Base-by-base conservation (phyloP, 2,888 invertebrate genomes). In the Agrenia bidenticulata region DNA sequence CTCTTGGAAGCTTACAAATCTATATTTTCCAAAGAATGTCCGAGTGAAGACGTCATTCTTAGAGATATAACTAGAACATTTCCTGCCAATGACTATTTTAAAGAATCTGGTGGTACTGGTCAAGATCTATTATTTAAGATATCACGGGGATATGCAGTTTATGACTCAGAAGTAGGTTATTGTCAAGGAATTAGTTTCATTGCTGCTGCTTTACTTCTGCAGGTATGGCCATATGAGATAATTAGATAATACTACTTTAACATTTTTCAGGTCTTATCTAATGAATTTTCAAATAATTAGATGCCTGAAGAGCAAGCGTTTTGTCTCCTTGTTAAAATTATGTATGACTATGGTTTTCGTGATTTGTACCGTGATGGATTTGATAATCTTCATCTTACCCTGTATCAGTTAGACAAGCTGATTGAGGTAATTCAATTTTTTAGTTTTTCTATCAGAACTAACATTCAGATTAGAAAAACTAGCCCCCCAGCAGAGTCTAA, bases 301-400 rank as follows among this genome's bases (percentile, higher is more conserved):
- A 98, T 99, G 97, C 97, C 98, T 0, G 99, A 99, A 82, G 99
- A 99, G 80, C 96, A 99, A 83, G 95, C 98, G 0, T 99, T 99
- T 81, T 94, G 94, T 79, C 90, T 99, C 17, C 82, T 99, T 61
- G 94, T 97, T 1, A 91, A 93, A 75, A 85, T 99, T 23, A 99
- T 99, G 99, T 97, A 93, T 80, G 91, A 94, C 64, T 99, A 98
- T 79, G 90, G 91, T 0, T 81, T 99, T 62, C 85, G 99, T 39
- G 94, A 98, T 80, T 84, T 99, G 54, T 99, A 97, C 82, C 94
- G 94, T 79, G 93, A 94, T 75, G 94, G 96, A 55, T 99, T 99
- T 80, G 96, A 97, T 80, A 92, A 92, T 76, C 85, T 99, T 7
- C 95, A 97, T 79, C 85, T 98, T 82, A 86, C 94, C 77, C 86